These are phyloP conservation scores for Chaenodraco wilsoni DNA, from an alignment of 2,797 vertebrate species.

Conservation along the genomic window DNA sequence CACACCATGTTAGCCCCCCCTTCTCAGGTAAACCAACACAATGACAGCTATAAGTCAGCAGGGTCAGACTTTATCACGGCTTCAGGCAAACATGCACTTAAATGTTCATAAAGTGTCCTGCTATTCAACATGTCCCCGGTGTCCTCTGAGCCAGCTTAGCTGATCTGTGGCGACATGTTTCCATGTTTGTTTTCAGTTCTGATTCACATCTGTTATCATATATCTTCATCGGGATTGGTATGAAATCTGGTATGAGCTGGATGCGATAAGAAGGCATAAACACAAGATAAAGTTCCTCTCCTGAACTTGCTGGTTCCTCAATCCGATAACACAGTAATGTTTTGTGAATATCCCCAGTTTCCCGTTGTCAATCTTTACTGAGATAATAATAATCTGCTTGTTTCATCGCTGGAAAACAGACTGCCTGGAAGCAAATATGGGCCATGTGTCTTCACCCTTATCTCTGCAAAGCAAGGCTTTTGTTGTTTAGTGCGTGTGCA, in stretches of 20 bases:
- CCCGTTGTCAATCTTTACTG: slow-evolving; percentile 36
- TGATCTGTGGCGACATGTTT: slow-evolving; percentile 36
- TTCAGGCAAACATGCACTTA: slow-evolving; percentile 36
- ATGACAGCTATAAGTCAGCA: slow-evolving; percentile 45
- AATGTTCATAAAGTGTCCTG: slow-evolving; percentile 32
- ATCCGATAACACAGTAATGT: slow-evolving; percentile 56
- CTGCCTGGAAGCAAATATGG: slow-evolving; percentile 38
- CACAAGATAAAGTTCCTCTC: slow-evolving; percentile 34
- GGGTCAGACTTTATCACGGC: slow-evolving; percentile 30
- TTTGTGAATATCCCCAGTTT: slow-evolving; percentile 47
- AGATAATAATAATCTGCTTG: slow-evolving; percentile 50
- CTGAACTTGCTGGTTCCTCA: slow-evolving; percentile 40
- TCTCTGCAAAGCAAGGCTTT: slow-evolving; percentile 4
- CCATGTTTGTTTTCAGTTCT: slow-evolving; percentile 14
- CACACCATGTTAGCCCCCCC: slow-evolving; percentile 10
- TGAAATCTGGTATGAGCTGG: slow-evolving; percentile 36
- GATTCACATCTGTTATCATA: slow-evolving; percentile 31
- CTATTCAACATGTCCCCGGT: slow-evolving; percentile 10
- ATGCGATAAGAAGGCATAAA: slow-evolving; percentile 42
- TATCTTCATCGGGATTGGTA: slow-evolving; percentile 21
- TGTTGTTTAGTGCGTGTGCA: slow-evolving; percentile 1
- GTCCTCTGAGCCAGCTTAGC: not conserved
- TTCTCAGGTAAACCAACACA: slow-evolving; percentile 48
- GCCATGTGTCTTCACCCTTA: slow-evolving; percentile 35
- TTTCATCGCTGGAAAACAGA: slow-evolving; percentile 42